Conservation (phyloP, 2,888 invertebrate genomes). For the Endotricha flammealis region DNA sequence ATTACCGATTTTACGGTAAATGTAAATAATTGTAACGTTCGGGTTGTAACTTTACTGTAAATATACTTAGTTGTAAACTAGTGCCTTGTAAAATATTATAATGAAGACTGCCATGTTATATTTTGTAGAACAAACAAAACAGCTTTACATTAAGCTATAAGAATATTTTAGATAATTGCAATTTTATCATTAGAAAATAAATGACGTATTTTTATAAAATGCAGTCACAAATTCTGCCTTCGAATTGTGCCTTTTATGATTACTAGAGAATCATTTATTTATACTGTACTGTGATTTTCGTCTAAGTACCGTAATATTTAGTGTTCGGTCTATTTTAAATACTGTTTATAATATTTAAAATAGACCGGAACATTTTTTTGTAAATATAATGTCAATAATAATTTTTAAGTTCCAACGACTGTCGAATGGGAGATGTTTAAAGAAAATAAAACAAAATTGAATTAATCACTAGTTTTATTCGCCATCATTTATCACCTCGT, state of each 20-base stretch:
- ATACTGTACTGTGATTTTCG: constrained; percentile 50
- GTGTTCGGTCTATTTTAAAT: constrained; percentile 11
- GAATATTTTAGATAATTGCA: constrained; percentile 48
- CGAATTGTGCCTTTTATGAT: constrained; percentile 27
- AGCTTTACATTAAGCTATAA: constrained; percentile 76
- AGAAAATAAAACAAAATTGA: constrained; percentile 42
- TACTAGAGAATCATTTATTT: constrained; percentile 24
- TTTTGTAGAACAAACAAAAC: constrained; percentile 58
- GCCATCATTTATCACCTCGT: constrained; percentile 10
- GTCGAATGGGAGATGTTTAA: constrained; percentile 42
- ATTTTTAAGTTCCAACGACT: constrained; percentile 39
- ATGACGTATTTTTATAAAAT: constrained; percentile 23
- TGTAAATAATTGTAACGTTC: constrained; percentile 62
- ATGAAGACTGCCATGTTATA: constrained; percentile 76
- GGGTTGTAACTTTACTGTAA: constrained; percentile 69
- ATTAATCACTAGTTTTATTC: constrained; percentile 24
- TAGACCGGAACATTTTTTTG: constrained; percentile 14
- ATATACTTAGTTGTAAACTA: constrained; percentile 59
- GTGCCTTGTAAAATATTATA: constrained; percentile 62
- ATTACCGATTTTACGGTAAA: constrained; percentile 76
- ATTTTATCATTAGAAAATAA: constrained; percentile 31
- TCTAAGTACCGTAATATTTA: constrained; percentile 33
- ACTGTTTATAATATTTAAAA: constrained; percentile 7
- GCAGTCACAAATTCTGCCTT: constrained; percentile 31
- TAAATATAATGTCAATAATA: constrained; percentile 38